Base-by-base conservation (phyloP, 2,113 vertebrate genomes). In the Lampris megalopsis region DNA sequence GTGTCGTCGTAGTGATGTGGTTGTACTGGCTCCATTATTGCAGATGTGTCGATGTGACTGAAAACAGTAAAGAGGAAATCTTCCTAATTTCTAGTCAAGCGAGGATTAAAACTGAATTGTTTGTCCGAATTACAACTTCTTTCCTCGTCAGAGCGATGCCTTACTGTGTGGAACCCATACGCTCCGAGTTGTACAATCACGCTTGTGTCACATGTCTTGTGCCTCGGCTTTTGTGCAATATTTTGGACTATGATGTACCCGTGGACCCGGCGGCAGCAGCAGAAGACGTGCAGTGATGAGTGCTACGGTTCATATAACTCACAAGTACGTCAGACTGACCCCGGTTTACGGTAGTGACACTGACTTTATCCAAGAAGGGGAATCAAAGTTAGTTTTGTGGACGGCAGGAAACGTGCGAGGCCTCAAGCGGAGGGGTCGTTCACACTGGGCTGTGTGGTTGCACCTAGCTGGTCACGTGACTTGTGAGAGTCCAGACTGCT, bases 81-180 rank as follows among this genome's bases (percentile, higher is more conserved):
- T 36, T 38, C 71, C 64, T 70, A 50, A 63, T 72, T 36, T 1
- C 53, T 75, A 3, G 72, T 67, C 68, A 70, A 56, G 80, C 71
- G 72, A 89, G 82, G 74, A 79, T 82, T 79, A 75, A 87, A 87
- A 93, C 92, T 93, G 87, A 91, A 77, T 67, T 58, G 84, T 88
- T 82, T 83, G 75, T 87, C 75, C 68, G 63, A 73, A 78, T 75
- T 24, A 24, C 24, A 24, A 24, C 24, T 24, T 24, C 24, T 24
- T 73, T 89, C 88, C 68, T 83, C 83, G 86, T 87, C 81, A 81
- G 91, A 91, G 82, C 84, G 88, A 92, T 91, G 92, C 92, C 92
- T 94, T 92, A 93, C 80, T 63, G 82, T 86, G 73, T 74, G 50
- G 78, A 84, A 68, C 80, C 80, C 78, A 77, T 72, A 62, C 73